Evolutionary conservation across 2,113 vertebrate genomes (phyloP).

Genomic region (Zingel zingel): DNA sequence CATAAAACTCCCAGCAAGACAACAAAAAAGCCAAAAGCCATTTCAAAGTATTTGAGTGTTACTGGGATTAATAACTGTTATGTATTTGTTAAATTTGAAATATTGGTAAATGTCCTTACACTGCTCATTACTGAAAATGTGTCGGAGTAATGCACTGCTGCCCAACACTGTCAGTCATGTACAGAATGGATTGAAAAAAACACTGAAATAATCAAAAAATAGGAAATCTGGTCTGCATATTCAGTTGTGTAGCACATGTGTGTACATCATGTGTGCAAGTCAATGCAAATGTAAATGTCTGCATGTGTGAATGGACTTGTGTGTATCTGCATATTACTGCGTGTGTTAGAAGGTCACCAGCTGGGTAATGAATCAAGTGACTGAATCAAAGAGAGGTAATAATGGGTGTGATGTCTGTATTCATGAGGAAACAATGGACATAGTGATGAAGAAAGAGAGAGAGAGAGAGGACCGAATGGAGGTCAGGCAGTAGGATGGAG

Average conservation of each 20-base stretch:
- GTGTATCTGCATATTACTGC: background rate
- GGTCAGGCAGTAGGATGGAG: conserved; percentile 20
- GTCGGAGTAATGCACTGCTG: too few species aligned
- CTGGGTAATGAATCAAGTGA: conserved; percentile 46
- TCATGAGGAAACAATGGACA: background rate
- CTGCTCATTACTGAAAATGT: background rate
- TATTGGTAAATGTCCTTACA: background rate
- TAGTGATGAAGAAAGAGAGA: background rate
- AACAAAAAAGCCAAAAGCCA: background rate
- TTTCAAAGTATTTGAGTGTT: background rate
- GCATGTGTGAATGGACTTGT: conserved; percentile 8
- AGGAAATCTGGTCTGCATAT: background rate
- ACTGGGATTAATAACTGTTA: background rate
- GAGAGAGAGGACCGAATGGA: background rate
- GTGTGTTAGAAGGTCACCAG: conserved; percentile 33
- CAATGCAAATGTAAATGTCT: background rate
- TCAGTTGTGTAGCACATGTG: background rate
- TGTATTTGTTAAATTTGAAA: background rate
- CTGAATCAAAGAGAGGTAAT: conserved; percentile 47
- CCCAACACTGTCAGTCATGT: background rate
- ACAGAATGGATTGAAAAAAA: background rate
- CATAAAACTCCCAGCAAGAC: background rate
- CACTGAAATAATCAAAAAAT: background rate
- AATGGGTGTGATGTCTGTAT: conserved; percentile 47
- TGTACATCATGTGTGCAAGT: background rate